These are phyloP conservation scores for Mallateleia sp. DNA, from an alignment of 2,888 invertebrate species.

Conservation along the genomic window DNA sequence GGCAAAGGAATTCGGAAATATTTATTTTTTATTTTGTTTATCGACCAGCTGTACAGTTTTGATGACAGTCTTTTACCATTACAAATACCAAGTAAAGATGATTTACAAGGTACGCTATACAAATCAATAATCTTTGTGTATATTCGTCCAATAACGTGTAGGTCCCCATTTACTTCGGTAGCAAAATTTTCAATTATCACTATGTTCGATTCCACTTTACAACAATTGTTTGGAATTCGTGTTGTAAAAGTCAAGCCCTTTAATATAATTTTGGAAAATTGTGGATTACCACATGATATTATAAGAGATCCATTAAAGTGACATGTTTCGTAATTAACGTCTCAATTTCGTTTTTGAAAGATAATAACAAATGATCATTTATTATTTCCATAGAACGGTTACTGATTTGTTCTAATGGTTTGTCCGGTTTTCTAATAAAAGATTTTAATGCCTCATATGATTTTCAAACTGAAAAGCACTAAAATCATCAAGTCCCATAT, in stretches of 20 bases:
- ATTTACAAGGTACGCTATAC: slow-evolving; percentile 1
- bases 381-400: slow-evolving; percentile 12
- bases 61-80: slow-evolving; percentile 16
- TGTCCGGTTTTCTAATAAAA: slow-evolving; percentile 52
- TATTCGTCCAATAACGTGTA: slow-evolving; percentile 15
- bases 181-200: slow-evolving; percentile 24
- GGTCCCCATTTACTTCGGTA: background rate
- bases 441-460: slow-evolving; percentile 48
- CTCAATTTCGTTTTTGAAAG: too few relatives aligned
- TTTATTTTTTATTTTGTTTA: background rate
- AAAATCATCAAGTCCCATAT: slow-evolving; percentile 32
- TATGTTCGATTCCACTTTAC: slow-evolving; percentile 1
- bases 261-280: slow-evolving; percentile 15
- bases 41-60: background rate
- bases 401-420: slow-evolving; percentile 45
- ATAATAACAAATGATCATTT: background rate
- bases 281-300: slow-evolving; percentile 7
- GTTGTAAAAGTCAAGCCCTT: slow-evolving; percentile 4
- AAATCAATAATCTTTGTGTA: slow-evolving; percentile 3
- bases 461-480: slow-evolving; percentile 67
- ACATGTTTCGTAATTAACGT: too few relatives aligned
- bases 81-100: slow-evolving; percentile 1
- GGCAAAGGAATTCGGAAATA: slow-evolving; percentile 8
- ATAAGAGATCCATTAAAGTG: slow-evolving; percentile 29
- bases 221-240: slow-evolving; percentile 11